A percentile compares a stretch with the other conserved stretches of the same genome.
These are phyloP conservation scores for Theristus sp. DNA, from an alignment of 2,888 invertebrate species.

Conservation along the genomic window DNA sequence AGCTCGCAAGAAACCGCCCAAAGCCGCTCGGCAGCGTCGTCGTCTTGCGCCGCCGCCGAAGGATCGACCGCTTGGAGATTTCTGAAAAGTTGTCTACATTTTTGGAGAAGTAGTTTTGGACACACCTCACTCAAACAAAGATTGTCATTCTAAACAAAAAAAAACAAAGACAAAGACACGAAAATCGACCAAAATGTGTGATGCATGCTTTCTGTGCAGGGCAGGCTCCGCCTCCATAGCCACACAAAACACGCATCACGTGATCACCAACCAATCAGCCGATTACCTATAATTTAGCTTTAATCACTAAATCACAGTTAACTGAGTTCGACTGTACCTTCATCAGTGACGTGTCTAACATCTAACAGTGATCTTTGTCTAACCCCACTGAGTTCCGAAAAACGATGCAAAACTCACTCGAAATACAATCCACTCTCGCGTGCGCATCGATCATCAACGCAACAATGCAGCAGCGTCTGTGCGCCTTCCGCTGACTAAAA, in stretches of 20 bases:
- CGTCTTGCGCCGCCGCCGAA: neutral
- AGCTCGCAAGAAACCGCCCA: constrained; percentile 6
- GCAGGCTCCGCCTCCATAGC: too few species aligned
- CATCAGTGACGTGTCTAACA: neutral
- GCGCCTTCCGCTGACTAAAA: neutral
- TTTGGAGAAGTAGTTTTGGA: too few species aligned
- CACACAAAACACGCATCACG: too few species aligned
- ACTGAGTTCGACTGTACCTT: neutral
- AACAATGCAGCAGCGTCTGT: neutral
- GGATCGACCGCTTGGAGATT: neutral
- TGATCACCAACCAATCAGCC: too few species aligned
- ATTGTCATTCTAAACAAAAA: too few species aligned
- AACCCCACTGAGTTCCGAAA: neutral
- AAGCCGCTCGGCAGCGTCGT: neutral
- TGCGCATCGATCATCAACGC: neutral
- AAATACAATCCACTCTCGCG: neutral
- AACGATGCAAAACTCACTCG: neutral
- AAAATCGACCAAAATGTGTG: neutral
- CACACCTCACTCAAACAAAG: too few species aligned
- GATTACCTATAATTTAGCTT: too few species aligned
- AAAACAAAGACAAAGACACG: neutral
- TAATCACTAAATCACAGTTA: neutral
- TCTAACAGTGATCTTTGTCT: too few species aligned
- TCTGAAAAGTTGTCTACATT: constrained; percentile 4
- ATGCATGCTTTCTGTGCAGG: too few species aligned